These are phyloP conservation scores for Scaptomyza graminum DNA, from an alignment of 1,140 invertebrate species.

Conservation along the genomic window DNA sequence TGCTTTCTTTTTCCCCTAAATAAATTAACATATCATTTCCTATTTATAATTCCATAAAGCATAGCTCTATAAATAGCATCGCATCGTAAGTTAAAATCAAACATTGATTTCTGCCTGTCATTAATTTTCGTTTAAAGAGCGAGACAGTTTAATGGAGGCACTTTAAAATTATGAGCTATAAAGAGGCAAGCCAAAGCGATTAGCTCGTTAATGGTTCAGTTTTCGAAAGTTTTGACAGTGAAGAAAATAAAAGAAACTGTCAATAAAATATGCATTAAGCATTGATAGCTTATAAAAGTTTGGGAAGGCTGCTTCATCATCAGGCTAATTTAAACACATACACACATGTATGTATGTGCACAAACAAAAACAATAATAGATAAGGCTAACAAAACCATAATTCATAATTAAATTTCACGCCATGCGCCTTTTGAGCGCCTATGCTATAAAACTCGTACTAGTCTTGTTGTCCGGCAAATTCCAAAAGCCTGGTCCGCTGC, in stretches of 20 bases:
- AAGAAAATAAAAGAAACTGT: conserved; percentile 35
- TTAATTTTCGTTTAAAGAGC: conserved; percentile 4
- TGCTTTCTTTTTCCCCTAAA: not conserved
- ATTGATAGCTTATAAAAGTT: conserved; percentile 26
- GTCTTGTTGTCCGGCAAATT: not conserved
- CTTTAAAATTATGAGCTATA: conserved; percentile 46
- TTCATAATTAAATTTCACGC: conserved; percentile 72
- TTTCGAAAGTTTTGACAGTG: conserved; percentile 44
- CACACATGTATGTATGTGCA: conserved; percentile 2
- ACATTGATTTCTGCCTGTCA: not conserved
- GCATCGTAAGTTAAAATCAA: not conserved
- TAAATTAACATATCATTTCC: conserved; percentile 5
- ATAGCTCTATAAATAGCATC: conserved; percentile 39
- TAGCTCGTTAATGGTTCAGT: conserved; percentile 17
- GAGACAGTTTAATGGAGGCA: conserved; percentile 38
- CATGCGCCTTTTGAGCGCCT: conserved; percentile 28
- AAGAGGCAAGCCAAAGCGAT: conserved; percentile 30
- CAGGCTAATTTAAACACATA: not conserved
- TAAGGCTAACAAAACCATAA: conserved; percentile 47
- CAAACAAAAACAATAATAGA: not conserved
- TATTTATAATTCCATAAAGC: not conserved
- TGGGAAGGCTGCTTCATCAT: not conserved
- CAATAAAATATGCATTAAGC: conserved; percentile 49
- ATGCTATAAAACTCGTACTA: conserved; percentile 17
- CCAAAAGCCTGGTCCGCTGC: conserved; percentile 4